Conservation (phyloP, 2,113 vertebrate species). For the Cepphus grylle region DNA sequence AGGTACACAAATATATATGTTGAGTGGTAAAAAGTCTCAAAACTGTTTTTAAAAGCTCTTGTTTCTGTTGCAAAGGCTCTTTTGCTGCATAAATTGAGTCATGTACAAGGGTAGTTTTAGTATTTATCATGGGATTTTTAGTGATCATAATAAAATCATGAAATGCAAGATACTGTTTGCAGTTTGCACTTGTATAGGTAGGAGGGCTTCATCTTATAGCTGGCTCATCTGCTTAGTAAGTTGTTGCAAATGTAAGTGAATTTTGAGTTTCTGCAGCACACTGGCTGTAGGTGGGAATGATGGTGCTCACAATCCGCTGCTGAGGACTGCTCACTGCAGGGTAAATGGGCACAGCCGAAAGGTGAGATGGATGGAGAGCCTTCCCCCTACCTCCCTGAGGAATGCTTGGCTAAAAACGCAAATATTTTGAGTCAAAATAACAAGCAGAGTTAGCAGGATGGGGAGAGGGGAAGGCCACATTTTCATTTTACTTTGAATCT, state of each 20-base stretch:
- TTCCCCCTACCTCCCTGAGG: accelerated
- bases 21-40: slow-evolving; percentile 1
- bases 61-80: background rate
- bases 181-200: background rate
- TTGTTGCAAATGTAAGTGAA: background rate
- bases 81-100: background rate
- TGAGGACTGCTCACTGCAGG: background rate
- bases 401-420: background rate
- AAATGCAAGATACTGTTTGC: background rate
- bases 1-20: background rate
- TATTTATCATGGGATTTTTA: background rate
- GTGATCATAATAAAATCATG: background rate
- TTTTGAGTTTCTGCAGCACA: background rate
- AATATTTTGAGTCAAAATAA: background rate
- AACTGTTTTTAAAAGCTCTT: background rate
- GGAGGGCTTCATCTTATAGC: background rate
- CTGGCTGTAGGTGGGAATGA: background rate
- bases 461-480: background rate
- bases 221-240: background rate
- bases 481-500: background rate
- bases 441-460: background rate
- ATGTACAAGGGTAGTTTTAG: background rate
- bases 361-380: background rate
- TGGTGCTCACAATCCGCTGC: accelerated
- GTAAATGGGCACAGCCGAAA: background rate